Evolutionary conservation across 2,888 invertebrate species (phyloP), one percentile per base, ranked within the genome.

Genomic region (Uropetala carovei): DNA sequence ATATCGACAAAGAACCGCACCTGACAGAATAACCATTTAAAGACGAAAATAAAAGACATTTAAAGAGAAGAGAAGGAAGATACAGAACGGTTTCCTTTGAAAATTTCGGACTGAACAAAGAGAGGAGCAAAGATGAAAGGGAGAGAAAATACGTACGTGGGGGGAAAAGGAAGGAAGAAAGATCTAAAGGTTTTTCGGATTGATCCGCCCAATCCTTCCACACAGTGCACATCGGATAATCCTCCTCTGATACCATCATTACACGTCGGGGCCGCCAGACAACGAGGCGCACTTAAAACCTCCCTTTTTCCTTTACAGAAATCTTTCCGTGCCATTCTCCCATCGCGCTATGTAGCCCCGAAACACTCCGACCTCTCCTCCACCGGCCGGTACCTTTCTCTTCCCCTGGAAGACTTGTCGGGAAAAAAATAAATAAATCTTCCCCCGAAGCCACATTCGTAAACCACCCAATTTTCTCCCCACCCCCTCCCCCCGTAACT

Each of bases 161-260:
- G 5, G 22, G 22, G 27, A 75, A 68, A 75, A 75, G 22, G 11
- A 60, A 75, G 27, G n/a, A 13, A 11, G 22, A 27, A 27, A 22
- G 18, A 75, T 22, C 22, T n/a, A 7, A 64, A 75, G 75, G 75
- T n/a, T 75, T n/a, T 75, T 75, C 75, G 64, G 68, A 68, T 68
- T 22, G 75, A 27, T n/a, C 27, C 75, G 75, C 22, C 75, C 22
- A 75, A 75, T 75, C 75, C 75, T 27, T 75, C 22, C 75, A 75
- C 75, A 75, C 75, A 75, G 22, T 75, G 75, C 75, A 75, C 22
- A 75, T 75, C 75, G 75, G 75, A 75, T 75, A 75, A 75, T 75
- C 75, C 75, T 22, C 10, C 22, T 27, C 9, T 27, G 27, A 22
- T 13, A 22, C 22, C 75, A 75, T 75, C 75, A 27, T 75, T 75